A percentile compares a stretch with the other conserved stretches of the same genome.
Evolutionary conservation across 2,113 vertebrate genomes (phyloP).

Genomic region (Probosciger aterrimus): DNA sequence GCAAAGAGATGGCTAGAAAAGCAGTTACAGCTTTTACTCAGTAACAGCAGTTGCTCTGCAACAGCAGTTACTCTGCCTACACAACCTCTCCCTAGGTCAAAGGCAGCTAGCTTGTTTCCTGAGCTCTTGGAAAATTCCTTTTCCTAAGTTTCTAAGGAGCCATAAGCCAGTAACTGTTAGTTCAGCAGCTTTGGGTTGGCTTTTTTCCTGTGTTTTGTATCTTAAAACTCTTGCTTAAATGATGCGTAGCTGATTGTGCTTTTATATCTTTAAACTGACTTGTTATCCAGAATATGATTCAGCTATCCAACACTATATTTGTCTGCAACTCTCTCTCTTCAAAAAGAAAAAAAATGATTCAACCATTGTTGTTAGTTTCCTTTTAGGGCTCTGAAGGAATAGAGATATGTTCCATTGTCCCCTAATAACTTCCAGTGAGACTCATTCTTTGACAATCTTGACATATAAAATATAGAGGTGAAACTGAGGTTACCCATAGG

Average conservation of each 20-base stretch:
- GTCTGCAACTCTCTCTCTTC: not conserved
- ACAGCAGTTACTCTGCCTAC: not conserved
- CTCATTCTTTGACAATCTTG: not conserved
- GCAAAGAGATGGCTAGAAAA: not conserved
- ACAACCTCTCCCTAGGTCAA: not conserved
- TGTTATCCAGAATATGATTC: not conserved
- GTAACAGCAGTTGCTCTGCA: no score
- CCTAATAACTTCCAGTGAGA: not conserved
- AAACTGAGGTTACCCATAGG: not conserved
- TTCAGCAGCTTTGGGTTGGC: fast-evolving
- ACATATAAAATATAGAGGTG: not conserved
- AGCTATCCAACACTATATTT: not conserved
- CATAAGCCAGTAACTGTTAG: not conserved
- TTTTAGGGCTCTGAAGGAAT: not conserved
- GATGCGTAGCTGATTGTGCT: not conserved
- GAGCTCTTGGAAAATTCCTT: not conserved
- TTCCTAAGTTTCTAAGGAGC: not conserved
- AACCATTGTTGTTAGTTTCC: not conserved
- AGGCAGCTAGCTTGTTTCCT: not conserved
- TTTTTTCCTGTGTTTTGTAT: not conserved
- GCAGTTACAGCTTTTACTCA: not conserved
- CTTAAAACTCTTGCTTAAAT: not conserved
- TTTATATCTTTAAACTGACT: not conserved
- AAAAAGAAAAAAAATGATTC: not conserved
- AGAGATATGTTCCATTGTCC: not conserved